These are phyloP conservation scores for Folsomia candida DNA, from an alignment of 2,888 invertebrate genomes.

Conservation along the genomic window DNA sequence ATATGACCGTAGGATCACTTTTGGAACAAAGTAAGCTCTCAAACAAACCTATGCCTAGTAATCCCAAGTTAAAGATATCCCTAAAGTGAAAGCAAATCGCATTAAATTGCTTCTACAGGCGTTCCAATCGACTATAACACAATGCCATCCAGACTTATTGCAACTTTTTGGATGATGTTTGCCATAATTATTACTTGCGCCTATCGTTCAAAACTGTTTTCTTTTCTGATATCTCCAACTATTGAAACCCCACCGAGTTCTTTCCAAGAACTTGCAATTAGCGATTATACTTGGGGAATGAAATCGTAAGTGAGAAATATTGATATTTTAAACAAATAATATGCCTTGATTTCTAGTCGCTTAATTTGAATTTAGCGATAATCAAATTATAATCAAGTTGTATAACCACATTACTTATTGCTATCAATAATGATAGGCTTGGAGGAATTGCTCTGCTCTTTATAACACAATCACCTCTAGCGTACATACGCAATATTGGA, in stretches of 20 bases:
- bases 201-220: constrained; percentile 45
- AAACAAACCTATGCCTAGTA: not conserved
- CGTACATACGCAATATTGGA: constrained; percentile 41
- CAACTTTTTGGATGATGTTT: constrained; percentile 46
- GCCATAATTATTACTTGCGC: constrained; percentile 42
- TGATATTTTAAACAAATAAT: not conserved
- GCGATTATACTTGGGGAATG: constrained; percentile 44
- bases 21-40: constrained; percentile 47
- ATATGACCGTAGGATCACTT: constrained; percentile 42
- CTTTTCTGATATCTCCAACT: constrained; percentile 47
- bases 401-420: too few species aligned
- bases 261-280: constrained; percentile 37
- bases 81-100: too few species aligned
- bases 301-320: constrained; percentile 22
- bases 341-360: not conserved
- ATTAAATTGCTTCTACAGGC: constrained; percentile 21
- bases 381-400: too few species aligned
- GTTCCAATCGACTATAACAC: constrained; percentile 35
- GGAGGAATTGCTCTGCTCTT: constrained; percentile 46
- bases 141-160: constrained; percentile 35
- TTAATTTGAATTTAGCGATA: too few species aligned
- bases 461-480: constrained; percentile 46
- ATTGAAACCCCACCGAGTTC: constrained; percentile 42
- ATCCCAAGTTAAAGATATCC: not conserved
- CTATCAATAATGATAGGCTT: too few species aligned